Evolutionary conservation across 2,888 invertebrate species (phyloP), one percentile per base, ranked within the genome.

Genomic region (Meiosimyza decipiens): DNA sequence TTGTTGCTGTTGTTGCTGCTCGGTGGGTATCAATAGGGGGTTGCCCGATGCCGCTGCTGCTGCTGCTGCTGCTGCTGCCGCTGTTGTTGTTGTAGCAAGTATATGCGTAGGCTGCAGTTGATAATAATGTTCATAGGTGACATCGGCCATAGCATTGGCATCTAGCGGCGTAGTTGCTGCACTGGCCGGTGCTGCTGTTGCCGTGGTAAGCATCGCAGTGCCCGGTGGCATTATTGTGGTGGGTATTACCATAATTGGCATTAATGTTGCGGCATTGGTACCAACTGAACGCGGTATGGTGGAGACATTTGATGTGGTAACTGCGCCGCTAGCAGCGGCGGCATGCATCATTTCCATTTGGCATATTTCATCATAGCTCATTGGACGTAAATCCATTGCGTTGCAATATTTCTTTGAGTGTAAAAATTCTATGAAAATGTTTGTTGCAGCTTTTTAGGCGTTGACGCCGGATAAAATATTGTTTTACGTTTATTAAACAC

Each of bases 231-330:
- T 79, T 64, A 84, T 76, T 40, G 85, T 79, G 63, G 87, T 83
- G 62, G 87, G 86, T 78, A 87, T 85, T 66, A 86, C 82, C 86
- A 86, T 85, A 55, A 86, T 85, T 68, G 86, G 86, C 83, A 86
- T 84, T 54, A 85, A 79, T 52, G 83, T 74, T 50, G 82, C 79
- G 16, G 74, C 57, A 51, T 67, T 73, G 62, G 68, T 72, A 40
- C 55, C 70, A 55, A 75, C 68, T 67, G 73, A 75, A 9, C 70
- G 72, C 60, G 66, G 47, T 66, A 60, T 60, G 12, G 3, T 62
- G 62, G 28, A 16, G 0, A 49, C 49, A 50, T 49, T 69, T 7
- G 55, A 33, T 12, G 59, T 50, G 6, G n/a, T 22, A 33, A n/a
- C 33, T 6, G 47, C n/a, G 52, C 72, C 73, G 50, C 60, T 72